phyloP scores from a whole-genome alignment of 1,140 invertebrate genomes.

The Drosophila chauvacae region DNA sequence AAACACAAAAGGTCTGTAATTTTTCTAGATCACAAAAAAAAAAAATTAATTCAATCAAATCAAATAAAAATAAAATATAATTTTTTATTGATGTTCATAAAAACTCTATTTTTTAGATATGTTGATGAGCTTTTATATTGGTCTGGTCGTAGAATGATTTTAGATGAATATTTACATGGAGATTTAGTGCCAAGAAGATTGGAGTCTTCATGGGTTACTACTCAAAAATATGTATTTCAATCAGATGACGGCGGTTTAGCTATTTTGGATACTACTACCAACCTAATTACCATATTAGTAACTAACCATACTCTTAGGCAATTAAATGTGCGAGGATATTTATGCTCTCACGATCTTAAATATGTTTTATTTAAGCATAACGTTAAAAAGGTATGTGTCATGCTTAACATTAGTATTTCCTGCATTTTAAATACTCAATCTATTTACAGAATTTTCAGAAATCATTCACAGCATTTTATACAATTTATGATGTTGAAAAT shows the following conservation, averaged over 20 bases:
- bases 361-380: conserved; percentile 94
- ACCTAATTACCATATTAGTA: conserved; percentile 90
- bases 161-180: conserved; percentile 92
- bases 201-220: conserved; percentile 91
- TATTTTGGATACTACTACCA: conserved; percentile 90
- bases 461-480: conserved; percentile 92
- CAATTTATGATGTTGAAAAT: conserved; percentile 93
- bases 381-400: conserved; percentile 90
- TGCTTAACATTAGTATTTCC: neutral
- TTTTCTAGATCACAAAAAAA: neutral
- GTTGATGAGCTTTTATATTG: conserved; percentile 94
- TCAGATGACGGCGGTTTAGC: conserved; percentile 92
- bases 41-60: neutral
- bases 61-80: too few species aligned
- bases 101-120: conserved; percentile 86
- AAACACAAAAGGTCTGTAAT: neutral
- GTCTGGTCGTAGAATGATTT: conserved; percentile 91
- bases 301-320: conserved; percentile 94
- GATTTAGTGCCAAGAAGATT: conserved; percentile 90
- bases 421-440: conserved; percentile 5
- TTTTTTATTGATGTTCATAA: neutral
- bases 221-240: conserved; percentile 92
- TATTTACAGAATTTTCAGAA: conserved; percentile 90
- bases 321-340: conserved; percentile 92
- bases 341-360: conserved; percentile 91